These are phyloP conservation scores for Onychostruthus taczanowskii DNA, from an alignment of 2,113 vertebrate genomes.

Conservation along the genomic window DNA sequence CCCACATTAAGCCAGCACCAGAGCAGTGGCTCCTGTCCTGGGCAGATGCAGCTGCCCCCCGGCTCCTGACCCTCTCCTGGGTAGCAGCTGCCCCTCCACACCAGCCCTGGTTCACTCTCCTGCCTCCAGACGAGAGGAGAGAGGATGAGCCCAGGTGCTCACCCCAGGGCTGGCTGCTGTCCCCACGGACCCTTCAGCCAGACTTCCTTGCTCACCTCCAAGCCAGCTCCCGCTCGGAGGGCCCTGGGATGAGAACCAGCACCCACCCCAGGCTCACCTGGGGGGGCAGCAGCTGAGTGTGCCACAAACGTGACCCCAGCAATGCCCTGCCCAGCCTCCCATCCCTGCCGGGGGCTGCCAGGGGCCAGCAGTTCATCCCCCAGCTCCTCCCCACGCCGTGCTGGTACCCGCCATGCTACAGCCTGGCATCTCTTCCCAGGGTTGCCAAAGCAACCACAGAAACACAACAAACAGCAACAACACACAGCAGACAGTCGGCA, in stretches of 20 bases:
- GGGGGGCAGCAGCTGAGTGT: background rate
- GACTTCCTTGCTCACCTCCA: accelerated
- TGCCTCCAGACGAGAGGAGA: background rate
- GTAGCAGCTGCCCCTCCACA: accelerated
- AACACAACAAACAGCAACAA: conserved; percentile 63
- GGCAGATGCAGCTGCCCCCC: accelerated
- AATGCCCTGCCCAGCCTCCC: background rate
- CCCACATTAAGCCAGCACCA: accelerated
- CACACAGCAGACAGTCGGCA: conserved; percentile 54
- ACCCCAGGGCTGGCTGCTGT: background rate
- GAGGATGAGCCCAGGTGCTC: background rate
- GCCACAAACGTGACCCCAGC: accelerated
- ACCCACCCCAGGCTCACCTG: accelerated
- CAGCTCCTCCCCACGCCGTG: accelerated
- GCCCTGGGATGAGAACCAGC: accelerated
- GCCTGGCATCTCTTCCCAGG: background rate
- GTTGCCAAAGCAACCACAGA: conserved; percentile 48
- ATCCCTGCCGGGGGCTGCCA: too few species aligned
- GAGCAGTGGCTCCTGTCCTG: accelerated
- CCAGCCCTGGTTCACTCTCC: accelerated
- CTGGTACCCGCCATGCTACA: background rate
- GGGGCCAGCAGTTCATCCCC: accelerated
- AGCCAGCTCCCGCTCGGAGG: accelerated
- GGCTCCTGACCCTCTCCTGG: accelerated
- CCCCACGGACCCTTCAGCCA: accelerated